Percentiles rank a stretch among this genome's conserved stretches.
These are phyloP conservation scores for Anser cygnoides DNA, from an alignment of 2,113 vertebrate genomes.

Conservation along the genomic window DNA sequence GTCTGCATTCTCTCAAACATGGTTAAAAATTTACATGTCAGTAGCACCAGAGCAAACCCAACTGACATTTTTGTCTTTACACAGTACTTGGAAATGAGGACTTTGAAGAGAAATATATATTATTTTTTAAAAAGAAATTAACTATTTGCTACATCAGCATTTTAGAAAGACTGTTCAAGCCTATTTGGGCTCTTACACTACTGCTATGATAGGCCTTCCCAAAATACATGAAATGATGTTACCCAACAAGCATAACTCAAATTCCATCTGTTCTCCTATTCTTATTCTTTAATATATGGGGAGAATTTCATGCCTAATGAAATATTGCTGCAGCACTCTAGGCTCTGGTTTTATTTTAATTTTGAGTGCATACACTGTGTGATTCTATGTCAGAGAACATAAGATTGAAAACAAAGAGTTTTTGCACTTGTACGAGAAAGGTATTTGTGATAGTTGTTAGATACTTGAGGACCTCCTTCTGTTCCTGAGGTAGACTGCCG, in stretches of 20 bases:
- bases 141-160: neutral
- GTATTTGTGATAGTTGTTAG: neutral
- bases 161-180: neutral
- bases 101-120: neutral
- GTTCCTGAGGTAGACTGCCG: neutral
- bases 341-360: neutral
- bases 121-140: neutral
- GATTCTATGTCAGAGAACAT: neutral
- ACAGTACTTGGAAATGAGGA: neutral
- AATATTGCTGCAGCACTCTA: neutral
- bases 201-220: neutral
- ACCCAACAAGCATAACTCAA: neutral
- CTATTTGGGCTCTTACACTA: neutral
- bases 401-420: neutral
- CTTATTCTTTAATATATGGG: neutral
- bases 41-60: neutral
- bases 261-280: neutral
- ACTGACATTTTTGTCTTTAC: neutral
- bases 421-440: neutral
- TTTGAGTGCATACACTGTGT: neutral
- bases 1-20: neutral
- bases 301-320: neutral
- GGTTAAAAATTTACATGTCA: neutral
- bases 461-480: neutral
- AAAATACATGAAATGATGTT: neutral